phyloP scores from a whole-genome alignment of 2,888 invertebrate genomes.

The Ophonus ardosiacus region DNA sequence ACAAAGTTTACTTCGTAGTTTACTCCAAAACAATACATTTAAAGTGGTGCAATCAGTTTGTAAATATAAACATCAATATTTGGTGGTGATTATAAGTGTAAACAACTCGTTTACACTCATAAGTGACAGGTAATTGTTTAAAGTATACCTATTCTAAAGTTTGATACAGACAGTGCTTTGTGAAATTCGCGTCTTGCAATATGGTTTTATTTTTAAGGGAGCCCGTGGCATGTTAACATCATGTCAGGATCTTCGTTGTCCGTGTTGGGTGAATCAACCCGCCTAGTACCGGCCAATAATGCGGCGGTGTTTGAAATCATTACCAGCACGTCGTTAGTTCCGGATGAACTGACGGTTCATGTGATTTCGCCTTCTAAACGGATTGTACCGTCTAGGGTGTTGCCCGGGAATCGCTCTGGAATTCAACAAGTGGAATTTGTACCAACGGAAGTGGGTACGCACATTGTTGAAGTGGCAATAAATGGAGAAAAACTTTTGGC shows the following conservation, averaged over 20 bases:
- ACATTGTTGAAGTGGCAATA: conserved; percentile 92
- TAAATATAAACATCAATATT: conserved; percentile 11
- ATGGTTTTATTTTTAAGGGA: conserved; percentile 80
- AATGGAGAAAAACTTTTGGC: conserved; percentile 93
- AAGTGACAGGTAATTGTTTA: conserved; percentile 53
- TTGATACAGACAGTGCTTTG: conserved; percentile 46
- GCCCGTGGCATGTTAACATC: conserved; percentile 96
- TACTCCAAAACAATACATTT: conserved; percentile 18
- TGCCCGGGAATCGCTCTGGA: conserved; percentile 88
- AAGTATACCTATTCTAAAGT: conserved; percentile 45
- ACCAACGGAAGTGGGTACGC: conserved; percentile 95
- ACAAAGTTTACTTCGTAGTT: conserved; percentile 29
- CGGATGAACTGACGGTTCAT: conserved; percentile 81
- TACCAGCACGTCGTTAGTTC: conserved; percentile 79
- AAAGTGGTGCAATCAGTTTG: conserved; percentile 25
- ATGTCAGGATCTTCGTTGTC: conserved; percentile 87
- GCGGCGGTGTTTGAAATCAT: conserved; percentile 94
- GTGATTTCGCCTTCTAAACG: conserved; percentile 91
- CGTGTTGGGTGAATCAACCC: conserved; percentile 91
- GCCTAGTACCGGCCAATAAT: conserved; percentile 93
- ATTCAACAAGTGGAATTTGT: conserved; percentile 92
- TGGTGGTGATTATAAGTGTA: conserved; percentile 17
- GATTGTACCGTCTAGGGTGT: conserved; percentile 88
- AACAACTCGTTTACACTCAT: conserved; percentile 11
- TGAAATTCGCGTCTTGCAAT: conserved; percentile 40